phyloP scores from a whole-genome alignment of 2,113 vertebrate species.

The Australoheros scitulus region DNA sequence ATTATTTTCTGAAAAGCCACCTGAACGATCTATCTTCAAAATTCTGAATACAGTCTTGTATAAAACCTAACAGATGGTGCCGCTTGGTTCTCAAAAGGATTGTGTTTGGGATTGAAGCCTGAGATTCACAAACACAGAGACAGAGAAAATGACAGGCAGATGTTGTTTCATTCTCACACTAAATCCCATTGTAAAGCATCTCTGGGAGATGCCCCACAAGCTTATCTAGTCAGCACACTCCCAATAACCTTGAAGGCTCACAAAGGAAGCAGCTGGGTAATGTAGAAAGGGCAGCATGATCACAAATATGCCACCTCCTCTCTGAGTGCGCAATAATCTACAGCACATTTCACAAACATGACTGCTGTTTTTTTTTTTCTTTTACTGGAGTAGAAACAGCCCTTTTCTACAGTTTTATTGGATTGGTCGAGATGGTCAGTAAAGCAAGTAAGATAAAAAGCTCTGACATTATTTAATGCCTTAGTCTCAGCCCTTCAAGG shows the following conservation, averaged over 20 bases:
- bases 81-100: conserved; percentile 3
- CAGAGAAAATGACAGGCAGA: conserved; percentile 27
- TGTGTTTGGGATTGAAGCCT: conserved; percentile 24
- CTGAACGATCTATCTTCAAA: neutral
- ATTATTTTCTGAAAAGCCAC: neutral
- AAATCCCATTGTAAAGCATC: conserved; percentile 50
- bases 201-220: conserved; percentile 34
- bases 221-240: conserved; percentile 61
- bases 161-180: conserved; percentile 36
- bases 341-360: conserved; percentile 36
- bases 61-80: conserved; percentile 27
- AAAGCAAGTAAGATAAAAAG: conserved; percentile 10
- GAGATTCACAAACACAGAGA: conserved; percentile 3
- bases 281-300: conserved; percentile 41
- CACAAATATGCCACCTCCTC: conserved; percentile 48
- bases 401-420: conserved; percentile 37
- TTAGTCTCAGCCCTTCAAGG: neutral
- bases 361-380: conserved; percentile 5
- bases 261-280: conserved; percentile 43
- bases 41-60: neutral
- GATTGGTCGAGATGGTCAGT: neutral
- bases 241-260: conserved; percentile 38
- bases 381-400: conserved; percentile 21
- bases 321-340: conserved; percentile 36
- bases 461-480: conserved; percentile 15